Percentiles rank a stretch among this genome's conserved stretches.
These are phyloP conservation scores for Pelagia noctiluca DNA, from an alignment of 30 jellyfish, hydroid and myxozoan genomes.

Conservation along the genomic window DNA sequence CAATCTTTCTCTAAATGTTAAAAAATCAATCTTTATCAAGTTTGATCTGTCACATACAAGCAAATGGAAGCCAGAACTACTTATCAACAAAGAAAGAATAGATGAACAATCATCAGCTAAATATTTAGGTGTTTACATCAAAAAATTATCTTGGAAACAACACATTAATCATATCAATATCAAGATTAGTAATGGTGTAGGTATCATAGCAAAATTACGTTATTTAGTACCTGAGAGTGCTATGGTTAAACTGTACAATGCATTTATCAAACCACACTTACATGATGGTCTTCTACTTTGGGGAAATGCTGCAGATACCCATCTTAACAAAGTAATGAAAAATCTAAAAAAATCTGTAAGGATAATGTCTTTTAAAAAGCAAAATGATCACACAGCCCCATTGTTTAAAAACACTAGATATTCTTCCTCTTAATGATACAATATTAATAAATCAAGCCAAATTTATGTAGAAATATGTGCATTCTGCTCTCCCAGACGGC, in stretches of 20 bases:
- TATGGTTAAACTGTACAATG: slow-evolving; percentile 14
- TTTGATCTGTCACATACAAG: background rate
- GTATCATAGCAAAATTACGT: slow-evolving; percentile 24
- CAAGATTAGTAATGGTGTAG: slow-evolving; percentile 22
- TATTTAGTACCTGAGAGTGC: slow-evolving; percentile 23
- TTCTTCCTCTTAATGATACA: too few species aligned
- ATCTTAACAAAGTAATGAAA: slow-evolving; percentile 5
- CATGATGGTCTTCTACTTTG: slow-evolving; percentile 17
- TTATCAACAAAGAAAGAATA: slow-evolving; percentile 26
- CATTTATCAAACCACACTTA: slow-evolving; percentile 31
- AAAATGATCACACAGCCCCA: too few species aligned
- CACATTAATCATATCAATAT: slow-evolving; percentile 39
- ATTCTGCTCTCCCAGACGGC: too few species aligned
- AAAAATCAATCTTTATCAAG: slow-evolving; percentile 32
- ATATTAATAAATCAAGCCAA: too few species aligned
- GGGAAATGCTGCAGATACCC: slow-evolving; percentile 24
- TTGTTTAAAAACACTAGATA: too few species aligned
- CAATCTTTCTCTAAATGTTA: slow-evolving; percentile 35
- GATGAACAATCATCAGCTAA: slow-evolving; percentile 17
- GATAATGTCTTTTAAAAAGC: slow-evolving; percentile 13
- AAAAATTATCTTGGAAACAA: slow-evolving; percentile 26
- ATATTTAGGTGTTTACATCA: slow-evolving; percentile 33
- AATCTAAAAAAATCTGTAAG: slow-evolving; percentile 35
- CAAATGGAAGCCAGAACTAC: slow-evolving; percentile 35
- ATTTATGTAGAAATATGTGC: too few species aligned